Conservation (phyloP, 2,888 invertebrate genomes). For the Ichneumoninae sp. region DNA sequence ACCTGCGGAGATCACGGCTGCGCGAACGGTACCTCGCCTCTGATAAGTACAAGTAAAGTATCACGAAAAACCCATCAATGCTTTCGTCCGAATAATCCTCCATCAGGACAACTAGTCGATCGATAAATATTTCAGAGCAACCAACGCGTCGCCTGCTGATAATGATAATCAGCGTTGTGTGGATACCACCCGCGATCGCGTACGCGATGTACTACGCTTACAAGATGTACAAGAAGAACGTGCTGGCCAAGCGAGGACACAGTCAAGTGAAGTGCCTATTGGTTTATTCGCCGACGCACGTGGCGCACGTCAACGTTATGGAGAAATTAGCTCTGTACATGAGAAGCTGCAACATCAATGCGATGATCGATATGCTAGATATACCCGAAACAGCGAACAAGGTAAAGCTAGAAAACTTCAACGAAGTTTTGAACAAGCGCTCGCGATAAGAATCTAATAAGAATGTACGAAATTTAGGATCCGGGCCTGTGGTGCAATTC, state of each 20-base stretch:
- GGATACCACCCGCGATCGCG: conserved; percentile 80
- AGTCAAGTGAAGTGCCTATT: conserved; percentile 79
- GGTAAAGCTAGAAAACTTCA: conserved; percentile 70
- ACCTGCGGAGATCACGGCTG: conserved; percentile 78
- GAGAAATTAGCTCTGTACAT: conserved; percentile 79
- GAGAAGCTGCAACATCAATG: conserved; percentile 78
- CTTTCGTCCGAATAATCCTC: neutral
- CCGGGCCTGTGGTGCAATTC: conserved; percentile 80
- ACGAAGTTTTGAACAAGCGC: no score
- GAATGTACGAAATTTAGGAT: conserved; percentile 72
- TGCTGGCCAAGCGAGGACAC: conserved; percentile 41
- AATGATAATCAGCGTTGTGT: conserved; percentile 81
- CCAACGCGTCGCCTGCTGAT: conserved; percentile 76
- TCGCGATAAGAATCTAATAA: no score
- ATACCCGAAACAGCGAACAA: conserved; percentile 76
- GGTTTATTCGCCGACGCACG: conserved; percentile 80
- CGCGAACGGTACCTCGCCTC: conserved; percentile 79
- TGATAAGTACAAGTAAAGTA: conserved; percentile 78
- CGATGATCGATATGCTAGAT: conserved; percentile 80
- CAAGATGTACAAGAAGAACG: conserved; percentile 76
- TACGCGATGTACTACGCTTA: conserved; percentile 78
- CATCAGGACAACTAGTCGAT: neutral
- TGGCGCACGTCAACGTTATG: conserved; percentile 79
- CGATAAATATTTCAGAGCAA: conserved; percentile 69
- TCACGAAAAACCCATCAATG: neutral